Base-by-base conservation (phyloP, 2,113 vertebrate genomes). In the Chaetura pelagica region DNA sequence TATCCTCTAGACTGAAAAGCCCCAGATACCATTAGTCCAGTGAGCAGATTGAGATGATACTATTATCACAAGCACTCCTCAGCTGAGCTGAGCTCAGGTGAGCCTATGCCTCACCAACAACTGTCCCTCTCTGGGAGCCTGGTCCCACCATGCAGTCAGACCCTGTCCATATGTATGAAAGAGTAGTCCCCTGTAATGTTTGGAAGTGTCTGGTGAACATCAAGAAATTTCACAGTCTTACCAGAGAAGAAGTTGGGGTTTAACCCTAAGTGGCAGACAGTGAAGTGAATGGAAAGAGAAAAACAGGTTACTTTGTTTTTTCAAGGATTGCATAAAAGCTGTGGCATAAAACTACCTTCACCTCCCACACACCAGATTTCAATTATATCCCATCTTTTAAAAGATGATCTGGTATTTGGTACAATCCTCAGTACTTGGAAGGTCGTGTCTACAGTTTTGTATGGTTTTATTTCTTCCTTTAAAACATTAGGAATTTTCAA, bases 241-340 rank as follows among this genome's bases (percentile, higher is more conserved):
- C 4, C 4, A n/a, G 38, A 2, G 32, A 77, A 86, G 9, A 14
- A 73, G 34, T 2, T 14, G 13, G 10, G 2, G 7, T 85, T 63
- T 62, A 85, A 64, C 5, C 1, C 24, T 6, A 38, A 23, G 0
- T 46, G 12, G 32, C n/a, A 63, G 34, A 35, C 1, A 66, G 8
- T 13, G 10, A 93, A 71, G 20, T 21, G 15, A 66, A 1, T 4
- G 17, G 52, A 77, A 75, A 34, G 16, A 19, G 26, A 30, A 73
- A 90, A 69, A 13, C 0, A 0, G 4, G 3, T 75, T 71, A 19
- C 0, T 1, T 21, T 4, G 57, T 14, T 22, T 64, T 5, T 73
- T 42, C 21, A 77, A 73, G 17, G 7, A 83, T 83, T 20, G 7
- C 73, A 76, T 38, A 85, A 79, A 62, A 34, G 10, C 7, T 72